Evolutionary conservation across 2,113 vertebrate genomes (phyloP), one percentile per base, ranked within the genome.

Genomic region (Phaethon lepturus): DNA sequence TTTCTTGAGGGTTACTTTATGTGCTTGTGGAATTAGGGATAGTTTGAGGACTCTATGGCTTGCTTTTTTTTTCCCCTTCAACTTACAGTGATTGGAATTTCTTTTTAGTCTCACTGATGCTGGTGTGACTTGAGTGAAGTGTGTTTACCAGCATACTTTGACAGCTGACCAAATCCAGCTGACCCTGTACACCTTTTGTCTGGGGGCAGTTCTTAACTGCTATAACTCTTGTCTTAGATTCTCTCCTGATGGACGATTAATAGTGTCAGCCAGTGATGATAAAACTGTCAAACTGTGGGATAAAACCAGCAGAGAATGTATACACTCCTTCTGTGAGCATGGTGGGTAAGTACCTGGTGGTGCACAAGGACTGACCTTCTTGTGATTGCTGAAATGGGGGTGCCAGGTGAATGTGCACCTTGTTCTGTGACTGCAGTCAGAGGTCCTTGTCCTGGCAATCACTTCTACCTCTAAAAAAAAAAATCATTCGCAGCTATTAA

Each of bases 201-300:
- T 53, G 26, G 25, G n/a, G 14, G 5, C 22, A 33, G 19, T 90
- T 92, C 59, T 76, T 90, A 69, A 84, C 68, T 72, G 15, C 28
- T 95, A 1, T 68, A 45, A 82, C 18, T 91, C 60, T 85, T 68
- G 9, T 58, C 84, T 88, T 96, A 99, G 99, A 79, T 99, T 99
- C 97, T 99, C 99, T 95, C 99, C 99, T 38, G 99, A 99, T 4
- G 99, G 99, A 75, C 98, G 98, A 59, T 97, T 99, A 89, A 99
- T 99, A 22, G 98, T 99, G 56, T 99, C 99, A 6, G 98, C 98
- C 79, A 99, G 99, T 7, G 99, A 99, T 69, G 99, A 99, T 95
- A 99, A 99, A 97, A 99, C 99, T 3, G 97, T 99, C 84, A 99
- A 99, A 87, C 96, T 99, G 58, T 99, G 99, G 99, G 99, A 99